Evolutionary conservation across 2,113 vertebrate species (phyloP).

Genomic region (Centropus bengalensis): DNA sequence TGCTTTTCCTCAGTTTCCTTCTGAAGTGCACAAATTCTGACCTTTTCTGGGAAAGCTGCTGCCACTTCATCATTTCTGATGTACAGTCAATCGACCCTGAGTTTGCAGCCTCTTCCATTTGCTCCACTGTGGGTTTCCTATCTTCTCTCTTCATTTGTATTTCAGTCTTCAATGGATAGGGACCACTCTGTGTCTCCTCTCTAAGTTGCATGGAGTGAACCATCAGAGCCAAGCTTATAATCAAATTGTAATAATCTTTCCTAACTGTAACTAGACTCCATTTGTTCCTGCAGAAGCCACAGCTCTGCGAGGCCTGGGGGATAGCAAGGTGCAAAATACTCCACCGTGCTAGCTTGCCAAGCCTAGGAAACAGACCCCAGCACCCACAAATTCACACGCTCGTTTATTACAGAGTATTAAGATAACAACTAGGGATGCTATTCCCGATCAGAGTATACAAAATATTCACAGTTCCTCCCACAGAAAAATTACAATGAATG

Average conservation of each 20-base stretch:
- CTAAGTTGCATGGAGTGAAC: background rate
- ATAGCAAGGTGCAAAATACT: background rate
- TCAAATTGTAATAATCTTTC: background rate
- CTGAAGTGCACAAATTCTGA: background rate
- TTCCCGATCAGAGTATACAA: background rate
- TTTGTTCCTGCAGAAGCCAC: constrained; percentile 21
- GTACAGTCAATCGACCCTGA: background rate
- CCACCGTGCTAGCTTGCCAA: background rate
- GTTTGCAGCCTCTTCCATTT: background rate
- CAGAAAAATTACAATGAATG: background rate
- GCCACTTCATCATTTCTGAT: background rate
- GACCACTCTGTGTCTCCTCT: background rate
- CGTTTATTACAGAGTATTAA: background rate
- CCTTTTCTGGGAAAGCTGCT: background rate
- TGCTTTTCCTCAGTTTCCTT: background rate
- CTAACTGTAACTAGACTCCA: background rate
- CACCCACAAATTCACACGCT: background rate
- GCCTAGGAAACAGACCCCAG: background rate
- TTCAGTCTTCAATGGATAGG: background rate
- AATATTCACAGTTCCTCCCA: background rate
- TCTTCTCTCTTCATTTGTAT: background rate
- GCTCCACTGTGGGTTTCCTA: background rate
- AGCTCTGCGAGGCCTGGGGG: background rate
- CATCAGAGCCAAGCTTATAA: constrained; percentile 18
- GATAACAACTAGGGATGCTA: background rate